Conservation (phyloP, 2,888 invertebrate species). For the Hyposoter didymator region DNA sequence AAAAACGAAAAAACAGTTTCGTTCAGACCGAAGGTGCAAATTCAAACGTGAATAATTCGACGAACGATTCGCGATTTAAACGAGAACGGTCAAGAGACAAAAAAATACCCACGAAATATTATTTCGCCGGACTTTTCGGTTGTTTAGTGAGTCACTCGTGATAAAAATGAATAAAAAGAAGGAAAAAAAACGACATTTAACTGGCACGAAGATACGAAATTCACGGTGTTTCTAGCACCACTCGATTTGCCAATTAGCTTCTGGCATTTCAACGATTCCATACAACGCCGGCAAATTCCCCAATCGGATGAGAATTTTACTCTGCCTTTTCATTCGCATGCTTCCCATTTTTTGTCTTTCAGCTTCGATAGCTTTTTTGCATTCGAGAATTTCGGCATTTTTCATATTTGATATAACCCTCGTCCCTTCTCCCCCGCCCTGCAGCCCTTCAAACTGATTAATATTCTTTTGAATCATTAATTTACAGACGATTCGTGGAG, state of each 20-base stretch:
- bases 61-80: conserved; percentile 24
- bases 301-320: not conserved
- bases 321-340: not conserved
- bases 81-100: conserved; percentile 8
- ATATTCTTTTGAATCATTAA: no score
- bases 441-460: no score
- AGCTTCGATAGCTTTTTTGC: not conserved
- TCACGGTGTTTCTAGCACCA: conserved; percentile 45
- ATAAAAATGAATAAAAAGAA: conserved; percentile 20
- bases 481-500: no score
- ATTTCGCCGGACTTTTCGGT: conserved; percentile 5
- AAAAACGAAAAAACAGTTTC: conserved; percentile 2
- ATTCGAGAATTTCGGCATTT: not conserved
- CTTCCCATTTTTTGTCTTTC: not conserved
- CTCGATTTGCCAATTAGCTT: conserved; percentile 49
- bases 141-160: not conserved
- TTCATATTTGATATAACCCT: not conserved
- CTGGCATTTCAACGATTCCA: conserved; percentile 27
- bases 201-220: conserved; percentile 44
- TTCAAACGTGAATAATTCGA: conserved; percentile 49
- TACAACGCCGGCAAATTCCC: conserved; percentile 21
- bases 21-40: not conserved
- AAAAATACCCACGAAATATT: conserved; percentile 33
- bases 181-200: conserved; percentile 40
- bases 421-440: no score